Base-by-base conservation (phyloP, 2,888 invertebrate species). In the Tubulanus polymorphus region DNA sequence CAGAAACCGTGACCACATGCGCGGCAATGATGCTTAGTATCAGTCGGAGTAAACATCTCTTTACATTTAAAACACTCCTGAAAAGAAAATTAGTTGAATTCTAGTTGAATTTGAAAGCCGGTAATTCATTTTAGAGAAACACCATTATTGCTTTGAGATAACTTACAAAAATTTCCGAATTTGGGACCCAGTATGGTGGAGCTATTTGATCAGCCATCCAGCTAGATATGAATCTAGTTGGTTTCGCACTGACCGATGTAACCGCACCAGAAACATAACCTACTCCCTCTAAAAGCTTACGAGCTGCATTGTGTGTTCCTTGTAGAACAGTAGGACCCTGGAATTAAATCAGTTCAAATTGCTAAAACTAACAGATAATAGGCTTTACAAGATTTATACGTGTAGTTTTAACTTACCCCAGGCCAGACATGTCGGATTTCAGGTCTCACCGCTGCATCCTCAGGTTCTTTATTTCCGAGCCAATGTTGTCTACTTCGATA, bases 1-100 rank as follows among this genome's bases (percentile, higher is more conserved):
- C 90, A 91, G 69, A 90, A 89, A 0, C 90, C 90, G 72, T 88
- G 85, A 0, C 90, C 90, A 75, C 90, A 90, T 0, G 86, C 82
- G 51, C 89, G 85, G 69, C 89, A 90, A 70, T 90, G 90, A 70
- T 72, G 78, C 49, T 76, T 79, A 60, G 72, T 71, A 29, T 72
- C 71, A 37, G 61, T 56, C 41, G 63, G 65, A 28, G 61, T 63
- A 51, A 78, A 72, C 28, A 61, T 55, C 37, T 55, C 53, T 28
- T 84, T 82, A 74, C 90, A 90, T 50, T 83, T 83, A 65, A 83
- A 79, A 73, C 90, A 90, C 62, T 84, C 74, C 87, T 87, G 65
- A 37, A 62, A 59, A 26, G n/a, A n/a, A n/a, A n/a, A n/a, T n/a
- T n/a, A n/a, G n/a, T n/a, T n/a, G n/a, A n/a, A n/a, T n/a, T n/a